phyloP scores from a whole-genome alignment of 2,797 vertebrate species.

The Synaphobranchus kaupii region DNA sequence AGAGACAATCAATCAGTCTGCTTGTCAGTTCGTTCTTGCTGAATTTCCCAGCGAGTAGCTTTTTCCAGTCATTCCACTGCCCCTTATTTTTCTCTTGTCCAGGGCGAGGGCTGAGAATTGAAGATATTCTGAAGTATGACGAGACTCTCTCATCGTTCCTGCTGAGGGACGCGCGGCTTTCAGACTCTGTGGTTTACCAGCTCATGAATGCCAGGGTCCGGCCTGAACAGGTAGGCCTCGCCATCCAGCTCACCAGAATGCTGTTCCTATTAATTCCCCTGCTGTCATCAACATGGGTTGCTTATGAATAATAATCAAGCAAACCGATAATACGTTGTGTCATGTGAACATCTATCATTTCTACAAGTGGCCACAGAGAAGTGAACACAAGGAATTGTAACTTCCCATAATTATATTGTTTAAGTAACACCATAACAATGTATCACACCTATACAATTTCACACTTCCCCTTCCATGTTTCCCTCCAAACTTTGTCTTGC shows the following conservation, averaged over 20 bases:
- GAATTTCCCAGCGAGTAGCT: neutral
- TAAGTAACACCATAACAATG: neutral
- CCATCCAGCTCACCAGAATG: neutral
- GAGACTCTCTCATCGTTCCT: slow-evolving; percentile 85
- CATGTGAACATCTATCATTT: neutral
- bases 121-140: slow-evolving; percentile 88
- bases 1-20: slow-evolving; percentile 25
- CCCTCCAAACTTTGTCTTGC: neutral
- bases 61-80: neutral
- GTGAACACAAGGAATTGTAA: neutral
- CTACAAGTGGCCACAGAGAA: neutral
- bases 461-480: neutral
- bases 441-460: neutral
- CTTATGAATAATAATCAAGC: neutral
- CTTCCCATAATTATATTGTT: neutral
- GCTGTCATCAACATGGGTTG: neutral
- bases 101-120: slow-evolving; percentile 88
- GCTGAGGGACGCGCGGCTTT: slow-evolving; percentile 72
- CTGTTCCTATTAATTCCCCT: neutral
- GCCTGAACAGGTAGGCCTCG: slow-evolving; percentile 83
- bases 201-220: slow-evolving; percentile 83
- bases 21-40: slow-evolving; percentile 19
- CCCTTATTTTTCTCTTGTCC: slow-evolving; percentile 23
- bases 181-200: slow-evolving; percentile 79
- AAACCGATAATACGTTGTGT: neutral